Evolutionary conservation across 30 jellyfish, hydroid and myxozoan genomes (phyloP).

Genomic region (Sanderia malayensis): DNA sequence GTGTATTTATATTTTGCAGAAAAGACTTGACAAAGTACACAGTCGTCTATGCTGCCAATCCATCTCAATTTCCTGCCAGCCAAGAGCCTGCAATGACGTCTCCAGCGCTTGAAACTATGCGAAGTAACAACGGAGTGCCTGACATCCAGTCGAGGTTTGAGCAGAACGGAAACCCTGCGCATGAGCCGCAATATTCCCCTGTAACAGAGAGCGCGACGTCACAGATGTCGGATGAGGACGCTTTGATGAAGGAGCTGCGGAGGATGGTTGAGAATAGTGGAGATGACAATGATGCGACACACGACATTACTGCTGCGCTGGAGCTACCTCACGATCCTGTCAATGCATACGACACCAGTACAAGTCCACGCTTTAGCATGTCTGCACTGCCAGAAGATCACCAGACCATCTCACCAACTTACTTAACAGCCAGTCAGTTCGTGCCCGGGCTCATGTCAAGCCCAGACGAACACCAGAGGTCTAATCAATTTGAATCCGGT

Average conservation of each 20-base stretch:
- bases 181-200: conserved; percentile 14
- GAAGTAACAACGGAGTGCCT: background rate
- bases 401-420: background rate
- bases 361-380: background rate
- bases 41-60: background rate
- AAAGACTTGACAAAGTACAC: background rate
- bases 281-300: conserved; percentile 6
- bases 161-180: background rate
- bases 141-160: no score
- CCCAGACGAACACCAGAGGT: background rate
- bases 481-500: background rate
- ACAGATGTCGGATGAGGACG: conserved; percentile 54
- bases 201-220: conserved; percentile 16
- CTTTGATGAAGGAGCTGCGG: conserved; percentile 37
- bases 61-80: background rate
- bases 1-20: background rate
- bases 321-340: conserved; percentile 4
- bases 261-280: conserved; percentile 36
- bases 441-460: conserved; percentile 1
- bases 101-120: background rate
- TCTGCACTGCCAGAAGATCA: background rate
- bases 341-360: background rate
- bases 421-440: background rate
- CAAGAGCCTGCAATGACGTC: background rate
- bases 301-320: background rate